Conservation (phyloP, 2,888 invertebrate species). For the Melieria picta region DNA sequence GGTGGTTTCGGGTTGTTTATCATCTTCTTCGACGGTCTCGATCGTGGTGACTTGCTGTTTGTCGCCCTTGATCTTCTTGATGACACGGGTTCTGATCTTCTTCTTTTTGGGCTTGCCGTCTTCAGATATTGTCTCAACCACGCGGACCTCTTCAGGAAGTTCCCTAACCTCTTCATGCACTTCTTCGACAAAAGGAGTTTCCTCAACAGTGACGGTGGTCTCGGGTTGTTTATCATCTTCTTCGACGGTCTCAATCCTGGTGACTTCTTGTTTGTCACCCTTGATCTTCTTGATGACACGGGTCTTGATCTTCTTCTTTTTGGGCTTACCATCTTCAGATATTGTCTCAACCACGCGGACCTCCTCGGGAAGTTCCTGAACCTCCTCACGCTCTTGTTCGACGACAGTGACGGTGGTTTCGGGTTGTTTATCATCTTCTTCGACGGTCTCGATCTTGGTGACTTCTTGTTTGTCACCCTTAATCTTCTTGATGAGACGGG, state of each 20-base stretch:
- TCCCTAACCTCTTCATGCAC: conserved; percentile 11
- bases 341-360: conserved; percentile 24
- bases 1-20: conserved; percentile 24
- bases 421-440: conserved; percentile 33
- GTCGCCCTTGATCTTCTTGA: conserved; percentile 25
- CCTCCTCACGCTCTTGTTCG: conserved; percentile 22
- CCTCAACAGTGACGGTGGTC: conserved; percentile 32
- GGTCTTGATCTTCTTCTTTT: conserved; percentile 31
- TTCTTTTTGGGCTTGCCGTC: conserved; percentile 26
- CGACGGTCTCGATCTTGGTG: conserved; percentile 34
- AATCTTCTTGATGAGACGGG: conserved; percentile 32
- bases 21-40: conserved; percentile 28
- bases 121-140: conserved; percentile 21
- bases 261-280: conserved; percentile 34
- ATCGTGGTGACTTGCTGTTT: conserved; percentile 29
- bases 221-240: conserved; percentile 33
- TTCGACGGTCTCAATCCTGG: conserved; percentile 33
- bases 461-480: conserved; percentile 33
- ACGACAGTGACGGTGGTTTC: conserved; percentile 31
- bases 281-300: conserved; percentile 33
- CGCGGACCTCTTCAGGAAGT: conserved; percentile 23
- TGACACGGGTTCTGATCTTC: conserved; percentile 24
- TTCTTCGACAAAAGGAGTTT: conserved; percentile 24
- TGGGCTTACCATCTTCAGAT: conserved; percentile 34
- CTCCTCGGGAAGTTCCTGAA: conserved; percentile 31